Base-by-base conservation (phyloP, 2,797 vertebrate genomes). In the Anguilla anguilla region DNA sequence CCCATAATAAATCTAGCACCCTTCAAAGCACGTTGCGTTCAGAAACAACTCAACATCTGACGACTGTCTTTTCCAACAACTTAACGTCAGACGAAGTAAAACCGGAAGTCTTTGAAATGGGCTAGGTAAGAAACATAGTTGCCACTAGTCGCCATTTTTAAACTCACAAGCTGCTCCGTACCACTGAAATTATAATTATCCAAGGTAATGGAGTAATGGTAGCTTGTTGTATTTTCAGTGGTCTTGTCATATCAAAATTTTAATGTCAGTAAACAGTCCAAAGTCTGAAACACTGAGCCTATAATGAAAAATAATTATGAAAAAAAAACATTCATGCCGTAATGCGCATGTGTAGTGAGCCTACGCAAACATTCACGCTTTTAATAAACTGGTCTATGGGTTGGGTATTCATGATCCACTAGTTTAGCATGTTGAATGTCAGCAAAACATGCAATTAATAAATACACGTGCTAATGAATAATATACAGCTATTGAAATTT, bases 1-100 rank as follows among this genome's bases (percentile, higher is more conserved):
- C 87, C 69, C 87, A 88, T 88, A 61, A 49, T 88, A 88, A 59
- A 85, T 10, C 46, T 31, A 39, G 83, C 69, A 11, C 69, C 43
- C 55, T 64, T 61, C 85, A 77, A 72, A 13, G 11, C 22, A n/a
- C 22, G 43, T 59, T 77, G 31, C 55, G 19, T 31, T 85, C 46
- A 25, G 61, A 79, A 51, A 85, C 69, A 31, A 61, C 69, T 28
- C 31, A 0, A 35, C 79, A 84, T 72, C 69, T 55, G 6, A 35
- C 39, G 69, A 43, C 77, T 59, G 53, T 88, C 69, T 46, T 88
- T 72, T 69, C 59, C 69, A 61, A 72, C 83, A 77, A 72, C 51
- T 85, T 84, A 85, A 79, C 53, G 31, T 84, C 53, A 79, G 25
- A 43, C 69, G 53, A 59, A 74, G 22, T 46, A 31, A n/a, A 61